phyloP scores from a whole-genome alignment of 1,140 invertebrate species.

The Dryas iulia region DNA sequence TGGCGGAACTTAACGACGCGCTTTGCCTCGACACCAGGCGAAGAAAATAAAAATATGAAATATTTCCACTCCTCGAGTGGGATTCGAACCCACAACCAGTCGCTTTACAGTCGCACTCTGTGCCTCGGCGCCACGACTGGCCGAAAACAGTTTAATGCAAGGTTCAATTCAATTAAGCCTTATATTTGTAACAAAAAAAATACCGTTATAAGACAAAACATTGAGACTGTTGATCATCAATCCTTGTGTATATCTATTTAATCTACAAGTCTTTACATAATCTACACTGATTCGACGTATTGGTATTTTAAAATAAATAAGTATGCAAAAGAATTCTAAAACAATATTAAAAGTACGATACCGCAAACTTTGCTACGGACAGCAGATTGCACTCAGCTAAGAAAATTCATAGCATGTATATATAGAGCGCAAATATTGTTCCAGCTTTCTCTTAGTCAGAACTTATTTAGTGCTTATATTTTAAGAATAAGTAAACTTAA shows the following conservation, averaged over 20 bases:
- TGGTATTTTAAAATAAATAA: not conserved
- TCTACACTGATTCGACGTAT: not conserved
- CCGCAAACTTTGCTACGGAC: slow-evolving; percentile 4
- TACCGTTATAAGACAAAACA: too few relatives aligned
- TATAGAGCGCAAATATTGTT: not conserved
- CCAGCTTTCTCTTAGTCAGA: not conserved
- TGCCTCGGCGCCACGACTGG: too few relatives aligned
- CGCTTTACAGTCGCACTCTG: too few relatives aligned
- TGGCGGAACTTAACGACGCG: too few relatives aligned
- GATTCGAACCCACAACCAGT: too few relatives aligned
- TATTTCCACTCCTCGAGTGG: too few relatives aligned
- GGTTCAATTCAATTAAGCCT: too few relatives aligned
- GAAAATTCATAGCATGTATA: slow-evolving; percentile 3
- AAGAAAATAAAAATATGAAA: too few relatives aligned
- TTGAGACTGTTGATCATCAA: too few relatives aligned
- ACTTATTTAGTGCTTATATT: not conserved
- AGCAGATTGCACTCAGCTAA: slow-evolving; percentile 1
- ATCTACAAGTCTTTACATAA: not conserved
- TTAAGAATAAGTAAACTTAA: not conserved
- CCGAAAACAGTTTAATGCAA: too few relatives aligned
- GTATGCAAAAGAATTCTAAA: slow-evolving; percentile 2
- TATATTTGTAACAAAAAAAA: too few relatives aligned
- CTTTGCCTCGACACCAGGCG: too few relatives aligned
- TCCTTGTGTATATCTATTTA: not conserved
- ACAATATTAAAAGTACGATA: slow-evolving; percentile 6